A percentile compares a stretch with the other conserved stretches of the same genome.
phyloP scores from a whole-genome alignment of 2,888 invertebrate species.

The Melieria omissa region DNA sequence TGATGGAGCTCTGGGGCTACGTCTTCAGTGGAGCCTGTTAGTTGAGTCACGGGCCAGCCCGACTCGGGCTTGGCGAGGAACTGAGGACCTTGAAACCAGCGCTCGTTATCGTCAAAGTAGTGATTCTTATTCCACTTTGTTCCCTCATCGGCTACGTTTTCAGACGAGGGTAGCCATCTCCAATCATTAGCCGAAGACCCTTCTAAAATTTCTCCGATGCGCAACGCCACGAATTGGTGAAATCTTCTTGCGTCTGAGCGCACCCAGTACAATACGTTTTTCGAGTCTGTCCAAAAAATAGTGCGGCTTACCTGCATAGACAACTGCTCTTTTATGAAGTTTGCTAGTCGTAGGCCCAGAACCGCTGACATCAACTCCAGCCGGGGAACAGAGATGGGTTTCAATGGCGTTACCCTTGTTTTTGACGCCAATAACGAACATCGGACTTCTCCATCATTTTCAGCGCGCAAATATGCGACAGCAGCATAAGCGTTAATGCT shows the following conservation, averaged over 20 bases:
- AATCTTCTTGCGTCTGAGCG: conserved; percentile 13
- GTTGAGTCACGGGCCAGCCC: too few relatives aligned
- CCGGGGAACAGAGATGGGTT: conserved; percentile 38
- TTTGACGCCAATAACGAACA: conserved; percentile 28
- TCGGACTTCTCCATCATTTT: conserved; percentile 8
- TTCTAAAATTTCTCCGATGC: conserved; percentile 15
- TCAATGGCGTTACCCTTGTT: conserved; percentile 31
- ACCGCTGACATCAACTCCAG: conserved; percentile 46
- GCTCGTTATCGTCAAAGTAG: too few relatives aligned
- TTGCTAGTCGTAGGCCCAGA: conserved; percentile 42
- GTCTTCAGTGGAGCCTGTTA: too few relatives aligned
- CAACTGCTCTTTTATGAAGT: conserved; percentile 30
- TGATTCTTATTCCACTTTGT: too few relatives aligned
- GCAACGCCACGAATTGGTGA: conserved; percentile 11
- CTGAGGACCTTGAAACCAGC: too few relatives aligned
- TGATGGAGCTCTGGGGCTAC: too few relatives aligned
- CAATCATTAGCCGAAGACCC: background rate
- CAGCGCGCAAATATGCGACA: conserved; percentile 33
- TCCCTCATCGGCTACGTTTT: background rate
- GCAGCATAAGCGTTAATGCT: conserved; percentile 36
- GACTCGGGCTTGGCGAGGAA: too few relatives aligned
- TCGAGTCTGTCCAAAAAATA: conserved; percentile 39
- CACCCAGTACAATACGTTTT: conserved; percentile 30
- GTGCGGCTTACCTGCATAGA: conserved; percentile 32
- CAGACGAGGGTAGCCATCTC: conserved; percentile 7